phyloP scores from a whole-genome alignment of 1,140 invertebrate genomes.

The Platyscapa corneri region DNA sequence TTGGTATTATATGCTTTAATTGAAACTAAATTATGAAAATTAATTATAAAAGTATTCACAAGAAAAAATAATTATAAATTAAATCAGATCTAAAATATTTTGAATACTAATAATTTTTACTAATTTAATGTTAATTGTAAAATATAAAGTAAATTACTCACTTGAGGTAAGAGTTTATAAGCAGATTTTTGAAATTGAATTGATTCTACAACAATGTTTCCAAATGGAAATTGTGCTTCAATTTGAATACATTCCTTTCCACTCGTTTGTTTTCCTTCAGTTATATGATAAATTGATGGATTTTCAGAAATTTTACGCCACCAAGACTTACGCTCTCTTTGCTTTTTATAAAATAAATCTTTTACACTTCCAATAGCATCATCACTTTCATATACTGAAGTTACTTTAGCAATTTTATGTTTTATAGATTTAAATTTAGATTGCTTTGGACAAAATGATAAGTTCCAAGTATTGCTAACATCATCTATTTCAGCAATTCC shows the following conservation, averaged over 20 bases:
- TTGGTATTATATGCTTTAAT: background rate
- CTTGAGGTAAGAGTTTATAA: slow-evolving; percentile 60
- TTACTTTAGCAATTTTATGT: slow-evolving; percentile 65
- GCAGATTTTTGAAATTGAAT: slow-evolving; percentile 63
- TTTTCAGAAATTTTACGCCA: slow-evolving; percentile 79
- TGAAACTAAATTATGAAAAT: background rate
- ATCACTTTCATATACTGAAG: slow-evolving; percentile 55
- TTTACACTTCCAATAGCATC: slow-evolving; percentile 59
- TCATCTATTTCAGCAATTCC: slow-evolving; percentile 73
- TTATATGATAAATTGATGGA: slow-evolving; percentile 64
- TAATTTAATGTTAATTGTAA: no score
- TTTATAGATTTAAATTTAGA: slow-evolving; percentile 49
- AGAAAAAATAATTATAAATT: background rate
- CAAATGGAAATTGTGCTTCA: slow-evolving; percentile 67
- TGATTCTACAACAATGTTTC: slow-evolving; percentile 64
- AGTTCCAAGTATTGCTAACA: slow-evolving; percentile 63
- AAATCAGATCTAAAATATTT: background rate
- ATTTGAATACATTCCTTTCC: slow-evolving; percentile 71
- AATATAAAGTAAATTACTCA: no score
- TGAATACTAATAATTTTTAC: no score
- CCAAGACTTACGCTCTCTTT: slow-evolving; percentile 85
- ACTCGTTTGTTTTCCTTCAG: slow-evolving; percentile 63
- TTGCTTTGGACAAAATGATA: slow-evolving; percentile 52
- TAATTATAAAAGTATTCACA: background rate
- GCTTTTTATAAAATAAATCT: slow-evolving; percentile 80